Evolutionary conservation across 2,888 invertebrate species (phyloP).

Genomic region (Pycnomerus fuliginosus): DNA sequence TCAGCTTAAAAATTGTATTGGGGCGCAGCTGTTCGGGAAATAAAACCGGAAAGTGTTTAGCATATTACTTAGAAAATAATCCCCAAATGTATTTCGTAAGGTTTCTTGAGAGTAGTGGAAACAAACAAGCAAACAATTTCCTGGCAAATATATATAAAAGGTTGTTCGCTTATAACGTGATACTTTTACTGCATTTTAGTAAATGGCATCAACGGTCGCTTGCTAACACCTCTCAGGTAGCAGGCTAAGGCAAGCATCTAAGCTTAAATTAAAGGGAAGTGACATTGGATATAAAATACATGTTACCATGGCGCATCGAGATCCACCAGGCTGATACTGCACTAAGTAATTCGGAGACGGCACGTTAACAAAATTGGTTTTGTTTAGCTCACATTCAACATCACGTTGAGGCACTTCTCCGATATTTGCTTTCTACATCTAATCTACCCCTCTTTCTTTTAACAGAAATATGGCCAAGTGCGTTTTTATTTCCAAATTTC

Average conservation of each 20-base stretch:
- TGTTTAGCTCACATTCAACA: conserved; percentile 10
- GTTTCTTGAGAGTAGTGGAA: conserved; percentile 5
- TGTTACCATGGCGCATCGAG: conserved; percentile 16
- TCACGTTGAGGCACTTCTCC: conserved; percentile 10
- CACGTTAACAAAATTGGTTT: conserved; percentile 19
- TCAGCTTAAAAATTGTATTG: too few species aligned
- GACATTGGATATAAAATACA: conserved; percentile 21
- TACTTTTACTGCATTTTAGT: conserved; percentile 20
- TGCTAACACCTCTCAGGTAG: conserved; percentile 15
- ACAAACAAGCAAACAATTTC: conserved; percentile 19
- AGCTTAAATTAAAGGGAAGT: conserved; percentile 20
- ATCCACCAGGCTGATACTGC: conserved; percentile 14
- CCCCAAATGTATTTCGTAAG: conserved; percentile 18
- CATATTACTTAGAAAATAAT: conserved; percentile 17
- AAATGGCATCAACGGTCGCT: conserved; percentile 14
- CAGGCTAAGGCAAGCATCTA: conserved; percentile 13
- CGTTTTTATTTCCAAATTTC: background rate
- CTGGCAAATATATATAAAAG: conserved; percentile 12
- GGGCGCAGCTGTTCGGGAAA: conserved; percentile 1
- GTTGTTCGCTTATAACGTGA: conserved; percentile 14
- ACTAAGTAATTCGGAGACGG: conserved; percentile 17
- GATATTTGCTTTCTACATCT: conserved; percentile 15
- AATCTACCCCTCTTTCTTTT: background rate
- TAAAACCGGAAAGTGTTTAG: conserved; percentile 10
- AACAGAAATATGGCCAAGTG: background rate